These are phyloP conservation scores for Menidia beryllina DNA, from an alignment of 2,113 vertebrate genomes.

Conservation along the genomic window DNA sequence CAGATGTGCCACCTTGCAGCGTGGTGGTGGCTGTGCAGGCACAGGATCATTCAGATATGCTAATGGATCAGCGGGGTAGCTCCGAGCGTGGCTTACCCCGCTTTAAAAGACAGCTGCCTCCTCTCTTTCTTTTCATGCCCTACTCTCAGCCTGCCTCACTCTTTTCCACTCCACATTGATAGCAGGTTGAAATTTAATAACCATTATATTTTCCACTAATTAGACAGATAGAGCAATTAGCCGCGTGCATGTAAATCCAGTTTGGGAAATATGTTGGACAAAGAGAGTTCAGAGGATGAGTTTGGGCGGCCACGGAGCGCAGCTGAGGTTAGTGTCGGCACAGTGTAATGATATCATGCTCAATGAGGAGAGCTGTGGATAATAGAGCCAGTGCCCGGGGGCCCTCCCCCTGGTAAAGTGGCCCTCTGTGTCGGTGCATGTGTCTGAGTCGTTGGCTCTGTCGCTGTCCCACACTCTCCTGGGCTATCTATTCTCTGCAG, in stretches of 20 bases:
- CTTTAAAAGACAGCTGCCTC: slow-evolving; percentile 85
- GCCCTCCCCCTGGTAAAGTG: slow-evolving; percentile 74
- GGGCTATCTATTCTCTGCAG: slow-evolving; percentile 76
- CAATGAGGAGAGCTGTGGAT: slow-evolving; percentile 65
- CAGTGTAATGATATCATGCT: slow-evolving; percentile 79
- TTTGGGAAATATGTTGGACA: slow-evolving; percentile 65
- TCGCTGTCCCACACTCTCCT: slow-evolving; percentile 73
- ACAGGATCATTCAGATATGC: slow-evolving; percentile 87
- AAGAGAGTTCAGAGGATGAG: slow-evolving; percentile 71
- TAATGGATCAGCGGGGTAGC: slow-evolving; percentile 86
- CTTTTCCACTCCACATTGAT: slow-evolving; percentile 74
- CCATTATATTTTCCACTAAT: slow-evolving; percentile 79
- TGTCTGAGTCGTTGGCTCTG: slow-evolving; percentile 60
- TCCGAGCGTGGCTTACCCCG: slow-evolving; percentile 81
- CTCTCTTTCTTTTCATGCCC: slow-evolving; percentile 81
- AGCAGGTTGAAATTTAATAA: slow-evolving; percentile 79
- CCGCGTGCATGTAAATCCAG: slow-evolving; percentile 72
- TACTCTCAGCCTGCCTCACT: slow-evolving; percentile 68
- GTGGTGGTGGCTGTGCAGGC: slow-evolving; percentile 79
- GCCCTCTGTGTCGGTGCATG: slow-evolving; percentile 71
- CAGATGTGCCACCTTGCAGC: slow-evolving; percentile 88
- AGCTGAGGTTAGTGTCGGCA: slow-evolving; percentile 49
- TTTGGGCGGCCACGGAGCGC: slow-evolving; percentile 52
- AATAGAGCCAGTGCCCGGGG: slow-evolving; percentile 72
- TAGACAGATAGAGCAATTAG: slow-evolving; percentile 80